Percentiles rank a stretch among this genome's conserved stretches.
phyloP scores from a whole-genome alignment of 2,888 invertebrate genomes.

The Caenorhabditis afra region DNA sequence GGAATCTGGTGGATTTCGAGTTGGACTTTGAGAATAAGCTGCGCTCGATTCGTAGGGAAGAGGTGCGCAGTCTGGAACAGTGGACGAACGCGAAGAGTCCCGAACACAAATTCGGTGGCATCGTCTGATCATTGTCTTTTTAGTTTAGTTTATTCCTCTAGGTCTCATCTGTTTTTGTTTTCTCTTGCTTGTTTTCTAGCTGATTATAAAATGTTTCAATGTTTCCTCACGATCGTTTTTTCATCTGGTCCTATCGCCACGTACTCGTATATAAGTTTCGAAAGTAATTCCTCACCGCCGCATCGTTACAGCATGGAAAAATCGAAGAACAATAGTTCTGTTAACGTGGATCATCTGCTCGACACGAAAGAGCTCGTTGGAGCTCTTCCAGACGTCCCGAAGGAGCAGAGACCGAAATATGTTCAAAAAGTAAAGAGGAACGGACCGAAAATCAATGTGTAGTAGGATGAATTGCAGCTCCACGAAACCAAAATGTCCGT shows the following conservation, averaged over 20 bases:
- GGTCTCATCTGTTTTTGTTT: conserved; percentile 5
- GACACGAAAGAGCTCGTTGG: conserved; percentile 21
- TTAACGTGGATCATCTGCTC: background rate
- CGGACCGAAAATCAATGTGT: background rate
- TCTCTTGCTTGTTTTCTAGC: conserved; percentile 2
- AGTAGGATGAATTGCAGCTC: conserved; percentile 11
- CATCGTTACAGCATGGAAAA: conserved; percentile 13
- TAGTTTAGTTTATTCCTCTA: conserved; percentile 15
- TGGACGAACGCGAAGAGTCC: conserved; percentile 60
- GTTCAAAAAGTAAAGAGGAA: conserved; percentile 16
- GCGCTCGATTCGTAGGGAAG: conserved; percentile 62
- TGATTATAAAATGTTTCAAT: background rate
- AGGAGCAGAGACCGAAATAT: conserved; percentile 41
- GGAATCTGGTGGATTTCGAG: conserved; percentile 67
- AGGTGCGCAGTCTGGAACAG: conserved; percentile 57
- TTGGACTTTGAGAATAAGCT: conserved; percentile 66
- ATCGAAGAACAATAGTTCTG: background rate
- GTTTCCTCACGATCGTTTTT: background rate
- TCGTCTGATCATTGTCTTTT: conserved; percentile 38
- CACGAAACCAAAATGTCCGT: conserved; percentile 12
- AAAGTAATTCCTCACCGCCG: too few species aligned
- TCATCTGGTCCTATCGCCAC: too few species aligned
- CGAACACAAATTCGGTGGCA: conserved; percentile 68
- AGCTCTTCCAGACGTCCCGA: conserved; percentile 22
- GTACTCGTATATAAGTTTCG: too few species aligned